Evolutionary conservation across 2,797 vertebrate genomes (phyloP), one percentile per base, ranked within the genome.

Genomic region (Anolis apletophallus): DNA sequence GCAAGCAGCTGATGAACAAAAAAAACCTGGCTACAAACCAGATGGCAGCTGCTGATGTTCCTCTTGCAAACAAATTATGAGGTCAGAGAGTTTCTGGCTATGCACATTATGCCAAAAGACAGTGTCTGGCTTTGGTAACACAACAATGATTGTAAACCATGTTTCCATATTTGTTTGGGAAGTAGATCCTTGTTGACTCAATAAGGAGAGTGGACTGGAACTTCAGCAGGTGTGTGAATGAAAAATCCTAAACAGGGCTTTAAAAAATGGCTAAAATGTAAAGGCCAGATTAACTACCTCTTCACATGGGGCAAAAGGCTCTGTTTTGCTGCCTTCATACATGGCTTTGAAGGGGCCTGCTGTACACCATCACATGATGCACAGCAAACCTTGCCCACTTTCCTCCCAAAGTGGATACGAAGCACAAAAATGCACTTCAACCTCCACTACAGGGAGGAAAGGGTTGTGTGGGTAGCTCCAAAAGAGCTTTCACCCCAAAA

Each of bases 21-120:
- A 77, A n/a, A 82, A 55, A 57, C 17, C 59, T 80, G 57, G 76
- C 68, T n/a, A 80, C 68, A 73, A 87, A 80, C 68, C 76, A 87
- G 75, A 80, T 64, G 81, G 86, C 81, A 83, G 77, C 73, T 74
- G 59, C 55, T 73, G 68, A 87, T 84, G 81, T 68, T 84, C 68
- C 55, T 87, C 26, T 79, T 46, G 34, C 81, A 74, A 87, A 87
- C 76, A 84, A 87, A 87, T 84, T 83, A 87, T 73, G 77, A 67
- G 68, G 69, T 74, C 68, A 84, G 57, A 79, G 75, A 55, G 54
- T 85, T 85, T 85, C 55, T 73, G n/a, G 54, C 55, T 72, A 52
- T 73, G 32, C 40, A 71, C 75, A 79, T 78, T 36, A 78, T 83
- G 59, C 86, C 67, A 83, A 79, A 64, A 83, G 73, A 8, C 55